Evolutionary conservation across 2,113 vertebrate genomes (phyloP), one percentile per base, ranked within the genome.

Genomic region (Corvus hawaiiensis): DNA sequence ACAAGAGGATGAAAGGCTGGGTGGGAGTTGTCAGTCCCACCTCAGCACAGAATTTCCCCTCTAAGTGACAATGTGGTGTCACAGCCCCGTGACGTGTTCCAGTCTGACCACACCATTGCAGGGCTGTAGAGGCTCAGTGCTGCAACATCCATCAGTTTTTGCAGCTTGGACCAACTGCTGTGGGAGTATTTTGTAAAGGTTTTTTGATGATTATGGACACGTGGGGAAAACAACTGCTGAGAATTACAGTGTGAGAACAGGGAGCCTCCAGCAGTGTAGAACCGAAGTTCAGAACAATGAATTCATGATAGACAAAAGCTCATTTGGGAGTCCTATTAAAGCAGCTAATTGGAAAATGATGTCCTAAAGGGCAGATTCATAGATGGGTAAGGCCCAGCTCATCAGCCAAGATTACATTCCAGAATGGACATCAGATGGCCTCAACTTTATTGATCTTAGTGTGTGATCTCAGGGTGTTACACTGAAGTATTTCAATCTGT

Each of bases 391-490:
- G 59, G 46, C 20, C 4, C 16, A 67, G 83, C 80, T 81, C 14
- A 0, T 68, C 58, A 89, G 73, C 80, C 72, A 72, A 58, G 80
- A 84, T 62, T 84, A 4, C 69, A 21, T 89, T 84, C 58, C 58
- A 56, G 87, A 92, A 54, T 84, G 81, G 73, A 91, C 87, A 84
- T 95, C 89, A 97, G 74, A 87, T 91, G 80, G 81, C 56, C 66
- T 89, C n/a, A 44, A 1, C 66, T 67, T 63, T 27, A 44, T 61
- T 88, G 76, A 68, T 92, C 76, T 89, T 20, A 3, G 44, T 93
- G 84, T 90, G 91, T 75, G 94, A 86, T 93, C 86, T 88, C 67
- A 67, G 80, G 89, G 68, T 93, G 22, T 85, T 89, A 16, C 3
- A 3, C 56, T 81, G 61, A 24, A 78, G n/a, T 62, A 46, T 71